Evolutionary conservation across 1,140 invertebrate genomes (phyloP).

Genomic region (Calosoma granatense): DNA sequence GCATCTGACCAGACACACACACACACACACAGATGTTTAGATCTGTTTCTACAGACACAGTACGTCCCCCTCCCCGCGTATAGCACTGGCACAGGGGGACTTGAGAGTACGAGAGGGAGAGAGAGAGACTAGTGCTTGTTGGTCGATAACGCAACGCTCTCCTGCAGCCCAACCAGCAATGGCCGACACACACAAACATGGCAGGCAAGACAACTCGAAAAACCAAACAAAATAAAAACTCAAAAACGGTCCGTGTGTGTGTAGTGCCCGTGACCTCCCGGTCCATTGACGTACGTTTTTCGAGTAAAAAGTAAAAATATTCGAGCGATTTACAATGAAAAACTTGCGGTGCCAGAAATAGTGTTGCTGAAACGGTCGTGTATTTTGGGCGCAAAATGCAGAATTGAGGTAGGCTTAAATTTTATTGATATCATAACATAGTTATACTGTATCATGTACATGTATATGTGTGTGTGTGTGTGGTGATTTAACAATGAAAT

Average conservation of each 20-base stretch:
- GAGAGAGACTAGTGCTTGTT: neutral
- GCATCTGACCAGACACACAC: neutral
- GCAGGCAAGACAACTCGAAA: neutral
- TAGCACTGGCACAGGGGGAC: neutral
- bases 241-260: neutral
- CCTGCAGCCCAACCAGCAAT: no score
- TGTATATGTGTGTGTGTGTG: no score
- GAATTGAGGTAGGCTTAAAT: slow-evolving; percentile 2
- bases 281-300: neutral
- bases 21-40: neutral
- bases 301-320: neutral
- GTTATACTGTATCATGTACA: no score
- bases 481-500: no score
- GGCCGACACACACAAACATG: slow-evolving; percentile 4
- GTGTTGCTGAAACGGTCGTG: neutral
- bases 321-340: neutral
- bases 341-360: neutral
- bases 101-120: neutral
- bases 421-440: no score
- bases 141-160: slow-evolving; percentile 1
- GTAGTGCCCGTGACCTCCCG: neutral
- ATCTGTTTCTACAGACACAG: neutral
- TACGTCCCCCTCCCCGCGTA: neutral
- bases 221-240: slow-evolving; percentile 7
- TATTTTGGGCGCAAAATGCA: neutral